Base-by-base conservation (phyloP, 1,140 invertebrate genomes). In the Heliconius nattereri region DNA sequence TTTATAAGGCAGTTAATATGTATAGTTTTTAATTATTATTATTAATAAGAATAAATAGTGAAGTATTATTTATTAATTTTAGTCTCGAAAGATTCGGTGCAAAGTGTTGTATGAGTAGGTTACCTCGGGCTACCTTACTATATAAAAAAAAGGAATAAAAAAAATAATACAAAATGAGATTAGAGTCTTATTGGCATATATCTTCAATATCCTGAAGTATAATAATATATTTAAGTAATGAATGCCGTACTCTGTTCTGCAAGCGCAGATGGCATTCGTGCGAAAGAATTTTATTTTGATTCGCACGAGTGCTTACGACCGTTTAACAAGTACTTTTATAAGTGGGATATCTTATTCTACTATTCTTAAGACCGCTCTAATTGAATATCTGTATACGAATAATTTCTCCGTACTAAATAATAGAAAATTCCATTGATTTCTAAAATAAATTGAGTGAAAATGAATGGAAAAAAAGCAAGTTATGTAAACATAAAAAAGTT, bases 401-500 rank as follows among this genome's bases (percentile, higher is more conserved):
- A 60, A 57, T 57, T 57, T 57, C 20, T 11, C 20, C 6, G 7
- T 26, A n/a, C 1, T 23, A 9, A 60, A 26, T 60, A 1, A 32
- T 32, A 32, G n/a, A 32, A 32, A 5, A 5, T 13, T 26, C 3
- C 8, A 8, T 60, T 60, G n/a, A 60, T 11, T 60, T 26, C 23
- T 23, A 23, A 60, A 66, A 29, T 66, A 29, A 23, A 16, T 29
- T 26, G n/a, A 26, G n/a, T 60, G n/a, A 60, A 66, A 29, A 66
- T 29, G 3, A 66, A 66, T 26, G 9, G 26, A 66, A 66, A 66
- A n/a, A 5, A 26, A 26, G 3, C 13, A 29, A 66, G 13, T 66
- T 29, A 2, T 16, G 60, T n/a, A 35, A 60, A 54, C 74, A 54
- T 35, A 37, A 80, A 45, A 78, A 78, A 78, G 40, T 81, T 78